Conservation (phyloP, 1,140 invertebrate species). For the Achroia grisella region DNA sequence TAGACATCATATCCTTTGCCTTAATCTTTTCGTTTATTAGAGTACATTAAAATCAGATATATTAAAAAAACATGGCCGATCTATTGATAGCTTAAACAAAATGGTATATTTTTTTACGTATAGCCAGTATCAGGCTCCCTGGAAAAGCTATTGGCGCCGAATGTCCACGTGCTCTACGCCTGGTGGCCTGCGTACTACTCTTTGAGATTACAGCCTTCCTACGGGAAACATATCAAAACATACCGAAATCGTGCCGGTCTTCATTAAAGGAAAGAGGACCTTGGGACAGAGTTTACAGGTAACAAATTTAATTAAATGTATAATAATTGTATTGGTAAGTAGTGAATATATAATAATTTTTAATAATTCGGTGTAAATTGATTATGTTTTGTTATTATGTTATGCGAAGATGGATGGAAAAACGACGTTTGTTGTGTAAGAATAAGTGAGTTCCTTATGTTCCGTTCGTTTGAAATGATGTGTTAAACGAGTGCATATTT, state of each 20-base stretch:
- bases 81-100: too few species aligned
- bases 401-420: constrained; percentile 71
- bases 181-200: constrained; percentile 94
- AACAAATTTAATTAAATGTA: constrained; percentile 33
- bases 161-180: constrained; percentile 93
- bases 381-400: constrained; percentile 66
- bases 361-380: constrained; percentile 57
- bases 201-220: constrained; percentile 98
- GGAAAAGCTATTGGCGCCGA: constrained; percentile 79
- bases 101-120: too few species aligned
- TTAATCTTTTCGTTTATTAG: background rate
- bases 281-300: constrained; percentile 85
- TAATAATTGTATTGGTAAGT: constrained; percentile 42
- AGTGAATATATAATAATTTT: constrained; percentile 31
- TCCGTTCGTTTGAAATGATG: constrained; percentile 53
- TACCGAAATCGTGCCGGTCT: constrained; percentile 82
- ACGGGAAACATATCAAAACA: constrained; percentile 93
- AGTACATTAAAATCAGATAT: background rate
- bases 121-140: constrained; percentile 89
- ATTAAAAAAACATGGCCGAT: too few species aligned
- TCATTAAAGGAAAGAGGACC: constrained; percentile 83
- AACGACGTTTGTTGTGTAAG: constrained; percentile 70
- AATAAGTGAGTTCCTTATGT: constrained; percentile 70
- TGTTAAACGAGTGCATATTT: constrained; percentile 58
- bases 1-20: constrained; percentile 40